A percentile compares a stretch with the other conserved stretches of the same genome.
phyloP scores from a whole-genome alignment of 2,797 vertebrate species.

The Tragelaphus eurycerus region DNA sequence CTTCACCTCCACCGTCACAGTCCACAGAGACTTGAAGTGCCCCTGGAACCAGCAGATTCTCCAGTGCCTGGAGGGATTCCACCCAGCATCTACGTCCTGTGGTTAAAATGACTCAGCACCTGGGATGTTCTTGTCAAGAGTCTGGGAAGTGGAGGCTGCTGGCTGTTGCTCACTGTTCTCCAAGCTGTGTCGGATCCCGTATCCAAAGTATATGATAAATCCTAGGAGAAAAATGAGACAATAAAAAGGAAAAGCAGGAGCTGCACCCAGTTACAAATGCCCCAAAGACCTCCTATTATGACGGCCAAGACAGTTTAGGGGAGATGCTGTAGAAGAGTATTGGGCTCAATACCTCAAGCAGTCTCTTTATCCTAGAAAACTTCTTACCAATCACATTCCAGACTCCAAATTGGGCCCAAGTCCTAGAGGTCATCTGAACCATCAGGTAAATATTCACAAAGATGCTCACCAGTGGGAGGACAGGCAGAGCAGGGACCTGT shows the following conservation, averaged over 20 bases:
- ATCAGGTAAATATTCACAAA: slow-evolving; percentile 95
- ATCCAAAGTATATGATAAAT: slow-evolving; percentile 93
- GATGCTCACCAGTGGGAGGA: slow-evolving; percentile 91
- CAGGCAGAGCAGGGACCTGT: slow-evolving; percentile 92
- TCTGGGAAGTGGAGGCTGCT: background rate
- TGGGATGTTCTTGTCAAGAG: background rate
- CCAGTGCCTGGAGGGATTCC: background rate
- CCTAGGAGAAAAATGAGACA: slow-evolving; percentile 80
- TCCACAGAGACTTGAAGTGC: background rate
- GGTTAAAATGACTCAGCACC: background rate
- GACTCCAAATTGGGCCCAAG: slow-evolving; percentile 89
- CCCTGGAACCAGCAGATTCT: background rate
- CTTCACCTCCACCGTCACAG: no score
- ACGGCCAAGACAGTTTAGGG: background rate
- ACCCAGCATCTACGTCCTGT: background rate
- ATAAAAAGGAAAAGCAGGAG: background rate
- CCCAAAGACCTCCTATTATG: rapidly evolving
- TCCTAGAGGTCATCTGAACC: slow-evolving; percentile 90
- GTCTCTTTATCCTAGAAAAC: background rate
- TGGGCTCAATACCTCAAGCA: background rate
- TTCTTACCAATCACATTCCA: slow-evolving; percentile 92
- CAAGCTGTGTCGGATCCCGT: slow-evolving; percentile 90
- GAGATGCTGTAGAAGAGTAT: background rate
- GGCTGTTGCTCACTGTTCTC: slow-evolving; percentile 70
- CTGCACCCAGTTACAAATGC: background rate